Evolutionary conservation across 2,797 vertebrate genomes (phyloP), one percentile per base, ranked within the genome.

Genomic region (Gymnodraco acuticeps): DNA sequence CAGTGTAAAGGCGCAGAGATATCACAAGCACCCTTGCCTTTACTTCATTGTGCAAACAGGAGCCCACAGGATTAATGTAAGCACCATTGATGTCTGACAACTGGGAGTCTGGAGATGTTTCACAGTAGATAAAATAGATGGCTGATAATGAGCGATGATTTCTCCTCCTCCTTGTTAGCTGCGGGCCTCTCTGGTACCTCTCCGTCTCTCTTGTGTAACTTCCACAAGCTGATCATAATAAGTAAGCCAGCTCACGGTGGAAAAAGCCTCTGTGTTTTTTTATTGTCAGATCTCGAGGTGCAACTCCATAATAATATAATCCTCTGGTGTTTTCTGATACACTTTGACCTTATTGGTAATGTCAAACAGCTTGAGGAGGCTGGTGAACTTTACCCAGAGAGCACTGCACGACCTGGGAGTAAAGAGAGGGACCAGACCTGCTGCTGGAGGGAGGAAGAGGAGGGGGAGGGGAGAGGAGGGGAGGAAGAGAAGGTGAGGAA

Each of bases 311-410:
- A 76, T 83, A 85, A 77, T 82, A 70, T 69, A 82, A 91, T 89
- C 88, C 90, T 90, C 86, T 75, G 81, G 88, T 89, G 89, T 83
- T 88, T 87, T 87, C 85, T 85, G 88, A 86, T 90, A 85, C 88
- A 89, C 88, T 91, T 89, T 94, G 93, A 94, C 93, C 93, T 94
- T 93, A 90, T 89, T 90, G 91, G 76, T 89, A 93, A 94, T 94
- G 93, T 94, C 92, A 93, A 92, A 89, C 91, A 92, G 93, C 93
- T 93, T 87, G 92, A 85, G 79, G 92, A 93, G 87, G 87, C 88
- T 87, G 27, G 79, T 93, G 93, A 94, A 93, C 92, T 93, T 93
- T 93, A 93, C 90, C 89, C 92, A 91, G 88, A 79, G 50, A 89
- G 83, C 90, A 88, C 86, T 55, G 72, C 61, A 8, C 75, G 84